Base-by-base conservation (phyloP, 2,113 vertebrate species). In the Sakesphorus luctuosus region DNA sequence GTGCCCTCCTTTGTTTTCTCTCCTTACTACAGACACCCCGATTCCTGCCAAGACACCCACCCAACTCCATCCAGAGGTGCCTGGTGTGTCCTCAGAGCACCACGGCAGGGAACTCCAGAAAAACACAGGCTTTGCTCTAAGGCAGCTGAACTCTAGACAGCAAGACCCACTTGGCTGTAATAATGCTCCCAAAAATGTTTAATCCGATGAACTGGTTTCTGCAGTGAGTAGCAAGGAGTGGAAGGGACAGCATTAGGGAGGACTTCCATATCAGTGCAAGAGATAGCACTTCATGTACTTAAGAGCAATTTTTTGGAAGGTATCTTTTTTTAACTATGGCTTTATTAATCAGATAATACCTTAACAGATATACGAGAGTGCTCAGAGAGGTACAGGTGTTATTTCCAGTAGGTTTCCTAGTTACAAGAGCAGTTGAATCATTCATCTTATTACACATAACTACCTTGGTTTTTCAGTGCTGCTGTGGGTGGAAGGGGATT, bases 41-140 rank as follows among this genome's bases (percentile, higher is more conserved):
- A 62, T n/a, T 73, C 28, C 25, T 50, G 28, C 24, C 18, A 59
- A 59, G 65, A 36, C 23, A 55, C 33, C 21, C 35, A 58, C 2
- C 31, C 16, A 24, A 28, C 5, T 43, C 26, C 26, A 44, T 25
- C 33, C 56, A 62, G 35, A 58, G 28, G 26, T 43, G 40, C 65
- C 13, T 0, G 5, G 47, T 2, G 0, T 59, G 21, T 25, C 35
- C 19, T 24, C n/a, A 49, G 24, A 67, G 18, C n/a, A 76, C 47
- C 1, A 3, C 15, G 35, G 36, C 38, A 31, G 18, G 52, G n/a
- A 55, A 29, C 21, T 36, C 53, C n/a, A 68, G 44, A 52, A 84
- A 83, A 86, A 40, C 2, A 1, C 6, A 33, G n/a, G 29, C 50
- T 85, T 40, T 69, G 19, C 38, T 59, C 33, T 56, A 52, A 47